phyloP scores from a whole-genome alignment of 2,888 invertebrate species.

The Epirrita christyi region DNA sequence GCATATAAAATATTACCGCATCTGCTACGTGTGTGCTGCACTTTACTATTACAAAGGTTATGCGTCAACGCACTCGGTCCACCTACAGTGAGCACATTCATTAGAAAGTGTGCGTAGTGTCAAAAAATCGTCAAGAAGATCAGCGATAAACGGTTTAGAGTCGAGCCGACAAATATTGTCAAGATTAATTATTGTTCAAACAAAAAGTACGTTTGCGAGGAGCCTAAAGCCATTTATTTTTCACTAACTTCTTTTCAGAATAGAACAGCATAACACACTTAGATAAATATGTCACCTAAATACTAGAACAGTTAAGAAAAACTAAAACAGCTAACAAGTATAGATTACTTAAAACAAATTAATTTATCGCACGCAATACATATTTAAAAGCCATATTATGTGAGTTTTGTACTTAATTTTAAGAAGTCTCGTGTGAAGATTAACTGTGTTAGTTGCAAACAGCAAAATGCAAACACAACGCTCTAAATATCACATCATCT shows the following conservation, averaged over 20 bases:
- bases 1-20: no score
- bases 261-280: conserved; percentile 11
- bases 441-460: conserved; percentile 31
- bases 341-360: conserved; percentile 33
- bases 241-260: not conserved
- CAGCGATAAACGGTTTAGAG: no score
- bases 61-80: no score
- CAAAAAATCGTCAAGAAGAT: no score
- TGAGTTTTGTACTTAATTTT: conserved; percentile 26
- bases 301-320: conserved; percentile 5
- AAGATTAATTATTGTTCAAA: no score
- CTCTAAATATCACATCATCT: conserved; percentile 40
- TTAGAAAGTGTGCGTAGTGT: no score
- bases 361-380: conserved; percentile 25
- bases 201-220: no score
- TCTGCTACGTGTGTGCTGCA: no score
- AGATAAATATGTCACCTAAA: conserved; percentile 4
- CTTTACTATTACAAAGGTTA: no score
- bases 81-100: no score
- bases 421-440: conserved; percentile 35
- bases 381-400: conserved; percentile 20
- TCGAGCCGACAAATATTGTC: no score
- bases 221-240: no score
- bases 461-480: conserved; percentile 12
- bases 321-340: conserved; percentile 23